A percentile compares a stretch with the other conserved stretches of the same genome.
These are phyloP conservation scores for Egretta garzetta DNA, from an alignment of 2,113 vertebrate species.

Conservation along the genomic window DNA sequence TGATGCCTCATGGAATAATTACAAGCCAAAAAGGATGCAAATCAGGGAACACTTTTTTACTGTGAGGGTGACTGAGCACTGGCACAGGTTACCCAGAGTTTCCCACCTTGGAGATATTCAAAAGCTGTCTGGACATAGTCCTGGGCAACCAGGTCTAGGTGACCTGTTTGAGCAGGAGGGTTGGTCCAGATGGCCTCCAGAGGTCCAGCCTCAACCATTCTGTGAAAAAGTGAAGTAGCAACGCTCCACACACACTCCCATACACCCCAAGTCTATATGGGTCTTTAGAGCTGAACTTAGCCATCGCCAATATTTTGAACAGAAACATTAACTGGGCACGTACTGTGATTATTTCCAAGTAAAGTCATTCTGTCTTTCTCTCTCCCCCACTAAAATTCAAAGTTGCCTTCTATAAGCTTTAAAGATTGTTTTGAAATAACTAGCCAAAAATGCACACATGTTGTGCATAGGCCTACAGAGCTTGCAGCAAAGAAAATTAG, in stretches of 20 bases:
- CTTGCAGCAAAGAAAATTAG: constrained; percentile 1
- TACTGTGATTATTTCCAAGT: not conserved
- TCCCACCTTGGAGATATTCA: not conserved
- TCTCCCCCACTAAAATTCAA: not conserved
- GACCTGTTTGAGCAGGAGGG: not conserved
- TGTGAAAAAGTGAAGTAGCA: not conserved
- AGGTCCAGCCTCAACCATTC: not conserved
- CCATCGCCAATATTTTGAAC: not conserved
- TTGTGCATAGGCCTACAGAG: not conserved
- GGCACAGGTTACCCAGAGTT: not conserved
- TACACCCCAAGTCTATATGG: not conserved
- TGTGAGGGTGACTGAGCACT: not conserved
- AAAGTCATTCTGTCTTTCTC: not conserved
- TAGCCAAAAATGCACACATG: not conserved
- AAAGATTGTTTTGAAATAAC: constrained; percentile 33
- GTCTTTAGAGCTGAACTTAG: not conserved
- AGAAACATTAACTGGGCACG: not conserved
- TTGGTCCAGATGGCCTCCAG: not conserved
- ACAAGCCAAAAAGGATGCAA: not conserved
- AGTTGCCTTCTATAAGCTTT: not conserved
- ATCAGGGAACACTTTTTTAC: not conserved
- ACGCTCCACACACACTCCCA: not conserved
- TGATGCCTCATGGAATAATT: not conserved
- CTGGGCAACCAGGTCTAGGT: not conserved
- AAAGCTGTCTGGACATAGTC: not conserved